These are phyloP conservation scores for Apodemia zela DNA, from an alignment of 2,888 invertebrate genomes.

Conservation along the genomic window DNA sequence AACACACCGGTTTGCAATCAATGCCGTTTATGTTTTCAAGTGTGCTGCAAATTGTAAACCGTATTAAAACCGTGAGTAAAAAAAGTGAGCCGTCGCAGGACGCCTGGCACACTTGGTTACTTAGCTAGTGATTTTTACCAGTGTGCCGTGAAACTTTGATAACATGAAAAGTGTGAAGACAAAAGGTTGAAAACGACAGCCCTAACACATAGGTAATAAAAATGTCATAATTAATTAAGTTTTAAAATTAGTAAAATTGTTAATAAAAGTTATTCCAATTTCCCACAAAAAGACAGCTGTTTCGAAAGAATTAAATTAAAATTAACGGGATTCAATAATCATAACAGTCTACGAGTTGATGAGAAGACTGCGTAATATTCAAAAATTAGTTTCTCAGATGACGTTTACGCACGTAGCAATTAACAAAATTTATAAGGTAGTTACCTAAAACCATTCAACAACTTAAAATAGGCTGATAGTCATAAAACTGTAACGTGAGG, in stretches of 20 bases:
- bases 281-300: background rate
- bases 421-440: constrained; percentile 6
- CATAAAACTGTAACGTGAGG: constrained; percentile 61
- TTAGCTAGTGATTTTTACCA: too few relatives aligned
- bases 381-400: constrained; percentile 1
- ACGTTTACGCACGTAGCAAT: background rate
- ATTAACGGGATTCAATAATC: background rate
- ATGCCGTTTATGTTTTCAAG: too few relatives aligned
- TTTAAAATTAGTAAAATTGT: background rate
- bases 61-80: too few relatives aligned
- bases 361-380: background rate
- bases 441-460: constrained; percentile 36
- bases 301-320: background rate
- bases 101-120: too few relatives aligned
- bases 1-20: too few relatives aligned
- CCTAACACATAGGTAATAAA: background rate
- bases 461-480: constrained; percentile 55
- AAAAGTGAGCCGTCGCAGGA: too few relatives aligned
- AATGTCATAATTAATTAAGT: background rate
- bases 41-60: too few relatives aligned
- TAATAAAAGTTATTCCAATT: background rate
- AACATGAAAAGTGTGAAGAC: too few relatives aligned
- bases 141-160: too few relatives aligned
- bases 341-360: background rate
- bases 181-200: too few relatives aligned